Evolutionary conservation across 2,888 invertebrate species (phyloP).

Genomic region (Phlogophora meticulosa): DNA sequence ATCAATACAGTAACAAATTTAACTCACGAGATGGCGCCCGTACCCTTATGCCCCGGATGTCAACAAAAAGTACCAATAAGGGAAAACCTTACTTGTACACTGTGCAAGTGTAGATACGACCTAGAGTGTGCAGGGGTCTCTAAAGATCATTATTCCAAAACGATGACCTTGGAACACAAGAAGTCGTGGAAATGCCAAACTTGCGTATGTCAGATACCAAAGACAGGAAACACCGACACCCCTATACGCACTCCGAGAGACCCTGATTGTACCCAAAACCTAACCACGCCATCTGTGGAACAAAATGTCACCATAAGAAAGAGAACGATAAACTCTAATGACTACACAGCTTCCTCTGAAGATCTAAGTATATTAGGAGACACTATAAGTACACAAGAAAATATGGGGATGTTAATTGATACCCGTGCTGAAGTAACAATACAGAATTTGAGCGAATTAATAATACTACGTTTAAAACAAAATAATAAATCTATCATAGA

Average conservation of each 20-base stretch:
- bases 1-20: no score
- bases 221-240: not conserved
- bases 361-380: not conserved
- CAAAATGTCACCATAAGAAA: not conserved
- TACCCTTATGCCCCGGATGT: not conserved
- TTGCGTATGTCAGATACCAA: not conserved
- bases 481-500: slow-evolving; percentile 25
- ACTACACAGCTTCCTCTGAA: not conserved
- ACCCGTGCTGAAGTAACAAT: slow-evolving; percentile 1
- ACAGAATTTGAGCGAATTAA: slow-evolving; percentile 34
- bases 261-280: not conserved
- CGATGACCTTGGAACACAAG: not conserved
- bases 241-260: not conserved
- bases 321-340: not conserved
- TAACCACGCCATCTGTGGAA: not conserved
- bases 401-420: not conserved
- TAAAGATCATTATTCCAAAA: not conserved
- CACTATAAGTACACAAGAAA: not conserved
- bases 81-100: not conserved
- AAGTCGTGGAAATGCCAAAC: slow-evolving; percentile 5
- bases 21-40: slow-evolving; percentile 3
- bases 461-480: slow-evolving; percentile 15
- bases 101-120: no score
- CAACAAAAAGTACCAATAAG: slow-evolving; percentile 1
- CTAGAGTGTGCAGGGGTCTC: slow-evolving; percentile 5